These are phyloP conservation scores for Drosophila obscura DNA, from an alignment of 1,140 invertebrate genomes.

Conservation along the genomic window DNA sequence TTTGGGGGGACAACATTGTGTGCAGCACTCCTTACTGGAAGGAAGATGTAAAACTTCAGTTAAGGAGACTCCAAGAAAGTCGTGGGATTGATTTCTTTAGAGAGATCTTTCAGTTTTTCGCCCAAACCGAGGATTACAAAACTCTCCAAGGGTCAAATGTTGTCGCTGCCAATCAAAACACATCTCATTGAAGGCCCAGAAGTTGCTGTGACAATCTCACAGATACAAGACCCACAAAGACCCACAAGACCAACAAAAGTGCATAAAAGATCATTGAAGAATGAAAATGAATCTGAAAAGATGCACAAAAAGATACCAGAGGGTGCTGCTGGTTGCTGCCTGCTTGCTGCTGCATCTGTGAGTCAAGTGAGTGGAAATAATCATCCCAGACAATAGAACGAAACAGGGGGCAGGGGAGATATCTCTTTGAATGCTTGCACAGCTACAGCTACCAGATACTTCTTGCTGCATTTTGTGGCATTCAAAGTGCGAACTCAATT, in stretches of 20 bases:
- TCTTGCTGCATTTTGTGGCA: slow-evolving; percentile 35
- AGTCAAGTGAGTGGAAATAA: slow-evolving; percentile 78
- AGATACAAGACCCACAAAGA: slow-evolving; percentile 11
- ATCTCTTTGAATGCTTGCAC: slow-evolving; percentile 7
- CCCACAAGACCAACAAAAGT: slow-evolving; percentile 31
- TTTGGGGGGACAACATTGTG: slow-evolving; percentile 6
- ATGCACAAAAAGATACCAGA: slow-evolving; percentile 43
- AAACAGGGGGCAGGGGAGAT: slow-evolving; percentile 27
- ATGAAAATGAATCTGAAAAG: slow-evolving; percentile 62
- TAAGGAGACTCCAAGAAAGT: too few species aligned
- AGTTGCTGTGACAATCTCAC: slow-evolving; percentile 24
- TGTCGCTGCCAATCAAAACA: slow-evolving; percentile 43
- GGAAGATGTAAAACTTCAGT: too few species aligned
- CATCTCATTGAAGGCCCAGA: slow-evolving; percentile 33
- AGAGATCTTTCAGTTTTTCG: too few species aligned
- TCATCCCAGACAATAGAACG: slow-evolving; percentile 66
- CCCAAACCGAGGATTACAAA: slow-evolving; percentile 17
- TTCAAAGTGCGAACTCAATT: slow-evolving; percentile 75
- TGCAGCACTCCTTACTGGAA: neutral
- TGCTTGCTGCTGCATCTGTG: slow-evolving; percentile 16
- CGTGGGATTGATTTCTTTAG: too few species aligned
- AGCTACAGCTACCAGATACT: slow-evolving; percentile 39
- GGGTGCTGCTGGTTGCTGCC: slow-evolving; percentile 3
- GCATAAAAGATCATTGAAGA: slow-evolving; percentile 38
- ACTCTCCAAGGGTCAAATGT: slow-evolving; percentile 58